These are phyloP conservation scores for Ovis aries DNA, from an alignment of 2,113 vertebrate species.

Conservation along the genomic window DNA sequence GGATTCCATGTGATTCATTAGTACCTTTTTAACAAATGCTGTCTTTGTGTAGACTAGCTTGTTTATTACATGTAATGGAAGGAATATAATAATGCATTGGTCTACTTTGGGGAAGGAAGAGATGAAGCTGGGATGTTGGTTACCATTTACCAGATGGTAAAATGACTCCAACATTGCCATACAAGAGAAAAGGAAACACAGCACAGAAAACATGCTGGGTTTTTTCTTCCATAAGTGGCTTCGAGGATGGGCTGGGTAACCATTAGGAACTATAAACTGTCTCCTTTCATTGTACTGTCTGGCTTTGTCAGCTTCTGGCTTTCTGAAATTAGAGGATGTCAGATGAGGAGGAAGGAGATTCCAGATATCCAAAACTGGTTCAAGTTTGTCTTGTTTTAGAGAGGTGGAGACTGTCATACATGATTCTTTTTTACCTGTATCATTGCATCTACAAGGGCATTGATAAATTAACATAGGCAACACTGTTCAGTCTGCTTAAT, in stretches of 20 bases:
- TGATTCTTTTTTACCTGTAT: not conserved
- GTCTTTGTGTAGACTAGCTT: not conserved
- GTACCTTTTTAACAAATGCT: not conserved
- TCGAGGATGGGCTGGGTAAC: not conserved
- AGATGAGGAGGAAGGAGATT: not conserved
- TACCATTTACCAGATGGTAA: not conserved
- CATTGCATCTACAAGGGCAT: not conserved
- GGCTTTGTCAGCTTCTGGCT: not conserved
- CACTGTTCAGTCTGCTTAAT: not conserved
- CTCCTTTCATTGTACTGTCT: not conserved
- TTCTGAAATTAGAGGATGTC: not conserved
- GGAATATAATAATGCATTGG: not conserved
- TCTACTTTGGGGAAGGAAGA: not conserved
- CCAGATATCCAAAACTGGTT: not conserved
- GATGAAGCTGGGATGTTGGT: not conserved
- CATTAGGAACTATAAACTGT: not conserved
- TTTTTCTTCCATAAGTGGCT: not conserved
- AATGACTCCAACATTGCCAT: not conserved
- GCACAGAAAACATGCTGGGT: not conserved
- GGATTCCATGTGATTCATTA: not conserved
- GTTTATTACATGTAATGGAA: not conserved
- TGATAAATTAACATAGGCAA: not conserved
- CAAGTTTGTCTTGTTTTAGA: not conserved
- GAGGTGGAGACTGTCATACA: not conserved
- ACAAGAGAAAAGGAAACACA: not conserved